Conservation (phyloP, 1,140 invertebrate genomes). For the Gryon sp. region DNA sequence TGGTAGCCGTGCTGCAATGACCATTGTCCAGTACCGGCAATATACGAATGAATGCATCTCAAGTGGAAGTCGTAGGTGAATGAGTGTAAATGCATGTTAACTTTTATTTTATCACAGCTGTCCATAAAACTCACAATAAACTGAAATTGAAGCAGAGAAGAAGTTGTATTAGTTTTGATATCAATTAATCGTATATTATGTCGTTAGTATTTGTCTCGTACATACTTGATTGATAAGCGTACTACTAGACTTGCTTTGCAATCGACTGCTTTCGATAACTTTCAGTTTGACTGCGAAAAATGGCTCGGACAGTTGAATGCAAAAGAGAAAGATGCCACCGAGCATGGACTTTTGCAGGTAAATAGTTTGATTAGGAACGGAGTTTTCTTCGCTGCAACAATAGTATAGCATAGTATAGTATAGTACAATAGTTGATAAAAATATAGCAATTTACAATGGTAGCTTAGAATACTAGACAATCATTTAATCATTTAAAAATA, state of each 20-base stretch:
- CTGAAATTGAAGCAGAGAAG: slow-evolving; percentile 81
- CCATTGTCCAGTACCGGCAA: slow-evolving; percentile 82
- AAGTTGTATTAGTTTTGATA: too few species aligned
- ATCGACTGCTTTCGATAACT: slow-evolving; percentile 84
- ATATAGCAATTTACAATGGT: too few species aligned
- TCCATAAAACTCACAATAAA: slow-evolving; percentile 87
- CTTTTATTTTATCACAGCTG: slow-evolving; percentile 88
- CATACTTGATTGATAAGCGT: slow-evolving; percentile 81
- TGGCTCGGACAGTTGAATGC: slow-evolving; percentile 85
- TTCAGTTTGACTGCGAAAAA: slow-evolving; percentile 88
- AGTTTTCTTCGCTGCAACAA: slow-evolving; percentile 65
- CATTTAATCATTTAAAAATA: too few species aligned
- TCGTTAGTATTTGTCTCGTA: not conserved
- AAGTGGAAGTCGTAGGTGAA: slow-evolving; percentile 94
- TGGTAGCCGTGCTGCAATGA: slow-evolving; percentile 86
- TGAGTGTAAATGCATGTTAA: slow-evolving; percentile 89
- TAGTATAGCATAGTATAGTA: too few species aligned
- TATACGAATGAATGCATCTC: slow-evolving; percentile 86
- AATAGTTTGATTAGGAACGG: slow-evolving; percentile 73
- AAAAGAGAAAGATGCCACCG: slow-evolving; percentile 85
- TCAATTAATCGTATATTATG: too few species aligned
- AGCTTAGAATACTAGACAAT: too few species aligned
- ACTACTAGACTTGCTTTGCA: slow-evolving; percentile 81
- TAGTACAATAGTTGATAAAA: too few species aligned
- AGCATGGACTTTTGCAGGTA: slow-evolving; percentile 86